Conservation (phyloP, 1,140 invertebrate genomes). For the Schlechtendalia chinensis region DNA sequence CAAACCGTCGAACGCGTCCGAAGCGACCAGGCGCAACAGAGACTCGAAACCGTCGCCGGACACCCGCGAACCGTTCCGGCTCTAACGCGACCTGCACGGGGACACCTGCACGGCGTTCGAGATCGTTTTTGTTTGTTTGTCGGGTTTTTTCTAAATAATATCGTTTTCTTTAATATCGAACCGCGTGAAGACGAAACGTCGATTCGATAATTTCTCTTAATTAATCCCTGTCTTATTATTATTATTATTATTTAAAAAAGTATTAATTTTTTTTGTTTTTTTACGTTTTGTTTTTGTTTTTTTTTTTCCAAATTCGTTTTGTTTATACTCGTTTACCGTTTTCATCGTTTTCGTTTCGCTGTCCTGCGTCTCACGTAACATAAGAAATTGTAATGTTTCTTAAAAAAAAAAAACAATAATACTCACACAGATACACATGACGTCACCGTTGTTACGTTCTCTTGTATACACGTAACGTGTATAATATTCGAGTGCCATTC, state of each 20-base stretch:
- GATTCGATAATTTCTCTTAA: slow-evolving; percentile 41
- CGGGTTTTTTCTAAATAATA: no score
- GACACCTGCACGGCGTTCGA: not conserved
- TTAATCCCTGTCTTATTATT: slow-evolving; percentile 23
- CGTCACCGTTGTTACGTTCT: no score
- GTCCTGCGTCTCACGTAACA: no score
- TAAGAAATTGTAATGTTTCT: no score
- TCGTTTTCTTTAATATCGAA: no score
- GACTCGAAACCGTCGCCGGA: slow-evolving; percentile 8
- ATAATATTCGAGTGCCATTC: slow-evolving; percentile 20
- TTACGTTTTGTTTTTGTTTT: slow-evolving; percentile 4
- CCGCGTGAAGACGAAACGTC: slow-evolving; percentile 26
- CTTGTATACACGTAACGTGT: no score
- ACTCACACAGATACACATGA: no score
- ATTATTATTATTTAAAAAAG: slow-evolving; percentile 22
- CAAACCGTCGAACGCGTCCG: slow-evolving; percentile 21
- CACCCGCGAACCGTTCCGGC: slow-evolving; percentile 33
- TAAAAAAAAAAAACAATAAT: no score
- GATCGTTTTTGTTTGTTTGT: no score
- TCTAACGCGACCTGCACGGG: not conserved
- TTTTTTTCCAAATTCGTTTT: not conserved
- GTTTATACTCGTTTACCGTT: not conserved
- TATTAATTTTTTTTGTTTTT: slow-evolving; percentile 24
- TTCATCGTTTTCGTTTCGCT: no score
- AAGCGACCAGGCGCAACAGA: slow-evolving; percentile 12